Base-by-base conservation (phyloP, 35 echinoderm and acorn worm genomes). In the Anneissia japonica region DNA sequence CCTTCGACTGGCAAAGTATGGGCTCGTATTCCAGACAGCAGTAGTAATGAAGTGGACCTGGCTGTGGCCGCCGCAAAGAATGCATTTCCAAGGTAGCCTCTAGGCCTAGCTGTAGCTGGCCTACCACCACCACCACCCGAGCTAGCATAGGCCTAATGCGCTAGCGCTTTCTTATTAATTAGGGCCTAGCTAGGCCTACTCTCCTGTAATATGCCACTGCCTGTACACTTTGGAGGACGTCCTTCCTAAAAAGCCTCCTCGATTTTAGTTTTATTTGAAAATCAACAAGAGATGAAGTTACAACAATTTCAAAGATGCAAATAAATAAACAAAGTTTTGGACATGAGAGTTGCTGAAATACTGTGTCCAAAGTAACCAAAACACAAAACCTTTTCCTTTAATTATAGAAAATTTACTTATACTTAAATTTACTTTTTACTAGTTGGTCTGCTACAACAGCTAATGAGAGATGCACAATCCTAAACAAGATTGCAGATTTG, bases 11-110 rank as follows among this genome's bases (percentile, higher is more conserved):
- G 94, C 7, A 85, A 88, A 64, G 91, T 93, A 73, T 97, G 94
- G 94, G 94, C 94, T 0, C 87, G 84, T 88, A 86, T 97, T 43
- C 94, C 91, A 17, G 91, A 93, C 76, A 97, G 94, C 77, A 88
- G 94, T 4, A 82, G 87, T 30, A 31, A 37, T 11, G 94, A 97
- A 64, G 75, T 97, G 46, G 88, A 97, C 73, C 26, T 34, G 10
- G 91, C 94, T 74, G 94, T 97, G 23, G 10, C 81, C 23, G 91
- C 91, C 0, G 94, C 90, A 0, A 97, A 93, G 43, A 72, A 31
- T 39, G 94, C 94, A 35, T 97, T 93, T 81, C 84, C 87, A n/a
- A 55, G 74, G 94, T 97, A 55, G 74, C 3, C 5, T 3, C 74
- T 75, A 75, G 32, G n/a, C 74, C 32, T 30, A 34, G 28, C 51